A percentile compares a stretch with the other conserved stretches of the same genome.
Evolutionary conservation across 2,888 invertebrate species (phyloP).

Genomic region (Melinaea menophilus): DNA sequence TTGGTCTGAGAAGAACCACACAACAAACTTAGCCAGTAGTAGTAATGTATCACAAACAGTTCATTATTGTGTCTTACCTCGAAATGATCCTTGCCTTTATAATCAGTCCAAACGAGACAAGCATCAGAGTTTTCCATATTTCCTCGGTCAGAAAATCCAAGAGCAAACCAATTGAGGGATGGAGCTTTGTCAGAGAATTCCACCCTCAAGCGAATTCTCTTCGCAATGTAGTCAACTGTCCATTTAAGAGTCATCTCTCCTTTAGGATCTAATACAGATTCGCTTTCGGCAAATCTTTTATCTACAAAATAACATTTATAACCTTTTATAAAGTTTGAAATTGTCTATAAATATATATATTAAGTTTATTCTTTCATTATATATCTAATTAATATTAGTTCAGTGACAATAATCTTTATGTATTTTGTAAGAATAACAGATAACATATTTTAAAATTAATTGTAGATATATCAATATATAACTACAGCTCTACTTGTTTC

Average conservation of each 20-base stretch:
- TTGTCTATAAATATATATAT: too few relatives aligned
- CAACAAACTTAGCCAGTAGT: too few relatives aligned
- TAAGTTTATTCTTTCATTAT: too few relatives aligned
- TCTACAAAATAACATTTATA: slow-evolving; percentile 31
- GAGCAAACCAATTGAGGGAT: slow-evolving; percentile 84
- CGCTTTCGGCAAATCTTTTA: slow-evolving; percentile 53
- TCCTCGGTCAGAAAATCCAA: slow-evolving; percentile 92
- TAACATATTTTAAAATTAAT: too few relatives aligned
- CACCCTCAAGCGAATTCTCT: slow-evolving; percentile 70
- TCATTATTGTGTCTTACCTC: slow-evolving; percentile 46
- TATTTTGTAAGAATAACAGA: too few relatives aligned
- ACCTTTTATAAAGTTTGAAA: background rate
- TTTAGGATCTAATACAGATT: slow-evolving; percentile 63
- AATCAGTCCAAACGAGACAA: slow-evolving; percentile 88
- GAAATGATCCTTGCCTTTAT: slow-evolving; percentile 77
- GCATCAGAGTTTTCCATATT: slow-evolving; percentile 85
- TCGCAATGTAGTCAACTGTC: slow-evolving; percentile 56
- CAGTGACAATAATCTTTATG: too few relatives aligned
- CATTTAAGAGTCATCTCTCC: slow-evolving; percentile 64
- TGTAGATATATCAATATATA: too few relatives aligned
- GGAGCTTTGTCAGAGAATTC: slow-evolving; percentile 67
- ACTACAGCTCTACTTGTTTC: too few relatives aligned
- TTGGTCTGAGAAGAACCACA: too few relatives aligned
- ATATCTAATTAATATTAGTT: too few relatives aligned
- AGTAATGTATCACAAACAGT: too few relatives aligned